Evolutionary conservation across 1,140 invertebrate species (phyloP), one percentile per base, ranked within the genome.

Genomic region (Babylonia areolata): DNA sequence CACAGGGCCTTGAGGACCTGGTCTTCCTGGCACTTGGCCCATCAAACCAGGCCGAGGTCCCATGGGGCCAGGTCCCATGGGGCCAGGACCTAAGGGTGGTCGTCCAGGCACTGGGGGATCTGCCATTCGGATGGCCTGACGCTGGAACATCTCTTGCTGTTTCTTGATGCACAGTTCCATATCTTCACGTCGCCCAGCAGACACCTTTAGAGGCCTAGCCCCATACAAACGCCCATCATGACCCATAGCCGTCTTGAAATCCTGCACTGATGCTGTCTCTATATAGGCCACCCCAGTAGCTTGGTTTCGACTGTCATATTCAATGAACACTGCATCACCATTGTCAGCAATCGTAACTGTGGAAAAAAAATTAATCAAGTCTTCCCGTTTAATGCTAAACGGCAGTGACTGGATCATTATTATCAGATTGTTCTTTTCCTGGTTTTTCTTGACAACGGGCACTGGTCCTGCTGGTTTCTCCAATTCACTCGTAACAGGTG

Each of bases 191-290:
- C 58, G 88, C 11, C 82, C 89, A 28, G 73, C 71, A 2, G 42
- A 77, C 31, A 94, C 79, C 39, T 91, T 90, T 40, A 94, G 91
- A 12, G 90, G 88, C 71, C 89, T 85, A n/a, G 90, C 83, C 11
- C 91, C 92, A 86, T 94, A 91, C 28, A 89, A 86, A 39, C 89
- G 89, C 28, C 90, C 90, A 85, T 93, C 90, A 51, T 88, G 78
- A 0, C 89, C 87, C 31, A 94, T 81, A 37, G 92, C 94, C 20
- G 86, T 86, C 85, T 93, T 89, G 40, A 90, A 94, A 84, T 97
- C 97, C 40, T 96, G 96, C 11, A 95, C 89, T 31, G 95, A 96
- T 0, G 95, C 95, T 88, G 98, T 97, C 90, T 97, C 96, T 1
- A 97, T 96, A 93, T 96, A 97, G 0, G 97, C 78, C 95, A 94